These are phyloP conservation scores for Antedon mediterranea DNA, from an alignment of 53 echinoderm and acorn worm species.

Conservation along the genomic window DNA sequence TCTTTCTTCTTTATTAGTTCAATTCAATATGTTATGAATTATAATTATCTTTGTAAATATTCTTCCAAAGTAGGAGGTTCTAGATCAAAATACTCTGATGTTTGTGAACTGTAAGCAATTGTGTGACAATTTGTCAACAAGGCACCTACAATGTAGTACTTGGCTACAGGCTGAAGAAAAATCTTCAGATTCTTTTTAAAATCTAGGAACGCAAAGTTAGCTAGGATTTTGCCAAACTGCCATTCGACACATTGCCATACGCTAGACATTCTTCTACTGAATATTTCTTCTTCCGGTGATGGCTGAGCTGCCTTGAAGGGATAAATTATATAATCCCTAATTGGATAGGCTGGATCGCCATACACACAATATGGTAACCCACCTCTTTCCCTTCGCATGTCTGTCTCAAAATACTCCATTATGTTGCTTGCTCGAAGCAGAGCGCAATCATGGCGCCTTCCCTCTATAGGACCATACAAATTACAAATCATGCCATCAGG, in stretches of 20 bases:
- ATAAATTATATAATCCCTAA: neutral
- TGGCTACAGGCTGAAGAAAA: neutral
- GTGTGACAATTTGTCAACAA: neutral
- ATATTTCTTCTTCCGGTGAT: conserved; percentile 10
- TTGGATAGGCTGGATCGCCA: conserved; percentile 23
- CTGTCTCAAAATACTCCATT: neutral
- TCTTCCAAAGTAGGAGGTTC: conserved; percentile 15
- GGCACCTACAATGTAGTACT: neutral
- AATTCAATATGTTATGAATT: no score
- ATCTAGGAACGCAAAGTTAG: conserved; percentile 23
- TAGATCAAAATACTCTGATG: conserved; percentile 8
- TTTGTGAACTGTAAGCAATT: conserved; percentile 8
- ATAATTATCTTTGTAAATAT: no score
- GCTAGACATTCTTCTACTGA: conserved; percentile 10
- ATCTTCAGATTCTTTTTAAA: conserved; percentile 18
- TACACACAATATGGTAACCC: conserved; percentile 9
- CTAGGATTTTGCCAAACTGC: conserved; percentile 13
- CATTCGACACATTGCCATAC: conserved; percentile 21
- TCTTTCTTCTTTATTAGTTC: no score
- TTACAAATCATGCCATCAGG: conserved; percentile 26
- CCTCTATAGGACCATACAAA: conserved; percentile 24
- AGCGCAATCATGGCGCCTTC: conserved; percentile 21
- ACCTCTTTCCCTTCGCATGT: conserved; percentile 1
- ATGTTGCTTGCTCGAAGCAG: conserved; percentile 7
- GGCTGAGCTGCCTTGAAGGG: conserved; percentile 21